Evolutionary conservation across 2,888 invertebrate species (phyloP).

Genomic region (Euphydryas editha): DNA sequence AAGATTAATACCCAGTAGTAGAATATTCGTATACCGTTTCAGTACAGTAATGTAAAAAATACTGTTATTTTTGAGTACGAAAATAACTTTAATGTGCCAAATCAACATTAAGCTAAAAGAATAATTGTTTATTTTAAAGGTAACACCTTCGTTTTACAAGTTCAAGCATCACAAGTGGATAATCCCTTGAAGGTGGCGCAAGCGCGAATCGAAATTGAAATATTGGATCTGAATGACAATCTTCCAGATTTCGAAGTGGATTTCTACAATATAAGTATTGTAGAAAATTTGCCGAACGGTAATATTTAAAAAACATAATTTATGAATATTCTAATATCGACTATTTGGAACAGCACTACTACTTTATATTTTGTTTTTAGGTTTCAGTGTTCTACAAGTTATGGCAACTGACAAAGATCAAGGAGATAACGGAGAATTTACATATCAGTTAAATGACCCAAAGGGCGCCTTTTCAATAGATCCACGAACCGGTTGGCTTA

Average conservation of each 20-base stretch:
- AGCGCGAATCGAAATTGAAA: constrained; percentile 89
- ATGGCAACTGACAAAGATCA: constrained; percentile 92
- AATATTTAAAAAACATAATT: constrained; percentile 11
- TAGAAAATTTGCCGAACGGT: constrained; percentile 95
- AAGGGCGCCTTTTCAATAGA: constrained; percentile 92
- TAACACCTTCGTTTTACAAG: constrained; percentile 90
- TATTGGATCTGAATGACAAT: constrained; percentile 92
- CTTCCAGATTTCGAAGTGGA: constrained; percentile 94
- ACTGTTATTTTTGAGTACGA: too few relatives aligned
- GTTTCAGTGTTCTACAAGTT: constrained; percentile 84
- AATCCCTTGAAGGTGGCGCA: constrained; percentile 89
- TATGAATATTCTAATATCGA: neutral
- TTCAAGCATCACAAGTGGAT: constrained; percentile 91
- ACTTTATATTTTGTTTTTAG: constrained; percentile 47
- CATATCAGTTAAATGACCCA: constrained; percentile 89
- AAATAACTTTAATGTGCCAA: neutral
- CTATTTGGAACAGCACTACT: neutral
- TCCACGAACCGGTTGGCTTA: constrained; percentile 92
- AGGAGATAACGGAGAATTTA: constrained; percentile 93
- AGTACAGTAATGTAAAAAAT: too few relatives aligned
- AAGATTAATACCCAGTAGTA: too few relatives aligned
- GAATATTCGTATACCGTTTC: too few relatives aligned
- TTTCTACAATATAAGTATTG: constrained; percentile 95
- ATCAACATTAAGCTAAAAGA: neutral
- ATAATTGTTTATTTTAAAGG: constrained; percentile 53